These are phyloP conservation scores for Drosophila differens DNA, from an alignment of 2,888 invertebrate species.

Conservation along the genomic window DNA sequence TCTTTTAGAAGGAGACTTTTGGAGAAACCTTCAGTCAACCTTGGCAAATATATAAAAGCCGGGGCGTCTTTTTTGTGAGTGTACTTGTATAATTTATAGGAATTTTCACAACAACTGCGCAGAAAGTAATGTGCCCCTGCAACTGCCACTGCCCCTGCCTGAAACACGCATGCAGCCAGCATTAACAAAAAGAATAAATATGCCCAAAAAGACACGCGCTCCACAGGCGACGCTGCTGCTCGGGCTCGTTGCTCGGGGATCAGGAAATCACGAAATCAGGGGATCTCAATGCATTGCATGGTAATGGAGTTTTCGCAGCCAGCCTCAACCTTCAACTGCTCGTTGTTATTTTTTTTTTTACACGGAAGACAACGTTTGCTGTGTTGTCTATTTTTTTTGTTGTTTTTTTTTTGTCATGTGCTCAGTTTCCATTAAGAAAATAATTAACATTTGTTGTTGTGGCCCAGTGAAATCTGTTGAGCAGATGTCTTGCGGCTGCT, in stretches of 20 bases:
- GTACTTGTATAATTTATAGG: conserved; percentile 35
- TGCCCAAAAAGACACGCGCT: conserved; percentile 74
- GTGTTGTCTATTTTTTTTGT: conserved; percentile 54
- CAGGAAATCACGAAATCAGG: conserved; percentile 2
- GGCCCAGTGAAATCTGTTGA: conserved; percentile 74
- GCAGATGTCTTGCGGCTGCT: conserved; percentile 71
- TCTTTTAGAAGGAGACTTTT: no score
- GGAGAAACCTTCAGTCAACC: neutral
- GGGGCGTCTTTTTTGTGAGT: neutral
- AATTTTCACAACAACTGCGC: conserved; percentile 59
- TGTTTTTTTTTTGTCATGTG: conserved; percentile 64
- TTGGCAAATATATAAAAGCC: neutral
- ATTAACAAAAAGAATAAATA: conserved; percentile 25
- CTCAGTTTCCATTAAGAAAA: conserved; percentile 79
- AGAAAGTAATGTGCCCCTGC: conserved; percentile 36
- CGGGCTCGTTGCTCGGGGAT: conserved; percentile 2
- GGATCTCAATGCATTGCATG: neutral
- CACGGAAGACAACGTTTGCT: conserved; percentile 64
- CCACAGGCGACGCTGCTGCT: conserved; percentile 52
- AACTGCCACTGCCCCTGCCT: conserved; percentile 3
- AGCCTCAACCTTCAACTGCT: conserved; percentile 1
- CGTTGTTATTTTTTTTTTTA: conserved; percentile 28
- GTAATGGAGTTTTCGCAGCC: conserved; percentile 31
- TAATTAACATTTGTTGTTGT: conserved; percentile 74
- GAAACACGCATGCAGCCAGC: conserved; percentile 23